Percentiles rank a stretch among this genome's conserved stretches.
Evolutionary conservation across 2,113 vertebrate genomes (phyloP).

Genomic region (Paradoxurus hermaphroditus): DNA sequence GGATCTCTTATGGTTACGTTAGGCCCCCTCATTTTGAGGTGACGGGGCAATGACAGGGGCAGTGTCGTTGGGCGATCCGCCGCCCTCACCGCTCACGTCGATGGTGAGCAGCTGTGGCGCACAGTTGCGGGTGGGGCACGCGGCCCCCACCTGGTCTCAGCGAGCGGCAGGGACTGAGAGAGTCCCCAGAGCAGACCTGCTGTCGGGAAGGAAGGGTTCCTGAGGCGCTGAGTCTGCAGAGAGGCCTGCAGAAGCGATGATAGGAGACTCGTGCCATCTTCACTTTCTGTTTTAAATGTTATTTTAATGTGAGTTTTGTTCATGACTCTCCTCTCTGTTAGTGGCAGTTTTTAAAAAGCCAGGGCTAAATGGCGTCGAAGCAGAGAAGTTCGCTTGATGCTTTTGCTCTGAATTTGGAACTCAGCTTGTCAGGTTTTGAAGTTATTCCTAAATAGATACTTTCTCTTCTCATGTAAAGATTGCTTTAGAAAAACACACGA

Average conservation of each 20-base stretch:
- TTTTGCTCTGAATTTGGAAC: not conserved
- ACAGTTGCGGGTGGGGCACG: accelerated
- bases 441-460: not conserved
- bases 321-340: not conserved
- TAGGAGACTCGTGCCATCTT: no score
- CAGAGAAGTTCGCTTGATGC: not conserved
- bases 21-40: not conserved
- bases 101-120: no score
- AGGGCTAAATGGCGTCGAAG: not conserved
- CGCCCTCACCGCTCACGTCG: not conserved
- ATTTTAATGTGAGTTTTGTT: not conserved
- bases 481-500: not conserved
- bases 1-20: accelerated
- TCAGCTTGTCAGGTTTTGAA: not conserved
- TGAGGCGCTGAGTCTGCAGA: not conserved
- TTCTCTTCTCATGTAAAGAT: not conserved
- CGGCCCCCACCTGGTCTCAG: not conserved
- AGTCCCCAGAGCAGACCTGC: not conserved
- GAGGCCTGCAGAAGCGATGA: not conserved
- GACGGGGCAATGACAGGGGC: not conserved
- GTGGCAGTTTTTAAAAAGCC: not conserved
- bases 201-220: not conserved
- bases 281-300: not conserved
- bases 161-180: not conserved
- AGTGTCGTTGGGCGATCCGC: not conserved